phyloP scores from a whole-genome alignment of 2,888 invertebrate genomes.

The Pilophorus perplexus region DNA sequence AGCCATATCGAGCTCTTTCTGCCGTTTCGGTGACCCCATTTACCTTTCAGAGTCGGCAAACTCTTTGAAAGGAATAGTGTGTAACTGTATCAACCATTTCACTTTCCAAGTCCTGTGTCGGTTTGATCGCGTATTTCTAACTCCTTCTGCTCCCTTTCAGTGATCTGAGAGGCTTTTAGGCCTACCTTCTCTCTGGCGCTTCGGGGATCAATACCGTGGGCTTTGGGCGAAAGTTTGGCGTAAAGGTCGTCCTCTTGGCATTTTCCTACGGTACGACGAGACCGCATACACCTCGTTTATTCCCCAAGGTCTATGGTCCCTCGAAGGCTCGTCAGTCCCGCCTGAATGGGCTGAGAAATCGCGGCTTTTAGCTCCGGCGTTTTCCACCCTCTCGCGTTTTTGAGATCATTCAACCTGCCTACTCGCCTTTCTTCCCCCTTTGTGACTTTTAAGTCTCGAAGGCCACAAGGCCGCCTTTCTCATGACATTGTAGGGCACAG shows the following conservation, averaged over 20 bases:
- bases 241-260: constrained; percentile 20
- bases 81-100: constrained; percentile 27
- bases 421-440: no score
- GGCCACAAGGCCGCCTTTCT: no score
- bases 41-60: background rate
- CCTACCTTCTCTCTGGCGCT: constrained; percentile 18
- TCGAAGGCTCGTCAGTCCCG: background rate
- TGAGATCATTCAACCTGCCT: background rate
- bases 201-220: constrained; percentile 12
- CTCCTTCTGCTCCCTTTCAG: no score
- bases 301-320: background rate
- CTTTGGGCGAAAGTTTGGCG: constrained; percentile 6
- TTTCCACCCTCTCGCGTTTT: background rate
- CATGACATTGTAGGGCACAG: no score
- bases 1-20: constrained; percentile 10
- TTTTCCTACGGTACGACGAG: constrained; percentile 3
- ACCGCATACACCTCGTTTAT: no score
- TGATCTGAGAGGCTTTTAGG: background rate
- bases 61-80: constrained; percentile 22
- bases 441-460: no score
- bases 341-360: background rate
- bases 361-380: background rate
- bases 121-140: background rate
- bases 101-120: constrained; percentile 10
- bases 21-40: constrained; percentile 17